Percentiles rank a stretch among this genome's conserved stretches.
phyloP scores from a whole-genome alignment of 2,888 invertebrate genomes.

The Ophioninae sp. region DNA sequence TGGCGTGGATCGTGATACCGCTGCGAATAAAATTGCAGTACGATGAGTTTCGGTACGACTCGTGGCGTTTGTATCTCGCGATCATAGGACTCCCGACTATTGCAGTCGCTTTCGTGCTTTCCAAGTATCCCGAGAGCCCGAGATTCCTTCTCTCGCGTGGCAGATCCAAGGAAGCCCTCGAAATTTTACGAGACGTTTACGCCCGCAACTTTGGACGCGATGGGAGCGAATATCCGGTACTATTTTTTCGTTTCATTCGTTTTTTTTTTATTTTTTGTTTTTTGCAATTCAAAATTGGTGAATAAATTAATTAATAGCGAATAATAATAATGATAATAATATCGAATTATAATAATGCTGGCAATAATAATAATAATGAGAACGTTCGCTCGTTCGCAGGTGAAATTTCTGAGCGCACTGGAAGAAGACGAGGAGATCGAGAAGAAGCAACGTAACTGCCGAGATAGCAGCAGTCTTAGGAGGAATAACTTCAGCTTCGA shows the following conservation, averaged over 20 bases:
- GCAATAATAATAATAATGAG: no score
- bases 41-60: conserved; percentile 83
- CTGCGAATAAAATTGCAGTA: conserved; percentile 71
- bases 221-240: conserved; percentile 83
- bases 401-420: conserved; percentile 45
- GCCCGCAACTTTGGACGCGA: conserved; percentile 82
- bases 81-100: conserved; percentile 86
- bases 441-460: conserved; percentile 3
- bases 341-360: no score
- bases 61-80: conserved; percentile 89
- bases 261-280: not conserved
- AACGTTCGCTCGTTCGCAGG: conserved; percentile 20
- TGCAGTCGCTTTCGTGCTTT: conserved; percentile 83
- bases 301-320: not conserved
- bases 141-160: conserved; percentile 88
- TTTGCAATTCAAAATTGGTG: not conserved
- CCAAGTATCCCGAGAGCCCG: conserved; percentile 89
- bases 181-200: conserved; percentile 85
- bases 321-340: not conserved
- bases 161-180: conserved; percentile 83
- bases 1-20: conserved; percentile 88
- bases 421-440: conserved; percentile 46
- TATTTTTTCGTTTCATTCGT: not conserved
- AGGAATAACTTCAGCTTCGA: conserved; percentile 30
- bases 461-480: conserved; percentile 14